A percentile compares a stretch with the other conserved stretches of the same genome.
phyloP scores from a whole-genome alignment of 2,888 invertebrate genomes.

The Andrena minutula region DNA sequence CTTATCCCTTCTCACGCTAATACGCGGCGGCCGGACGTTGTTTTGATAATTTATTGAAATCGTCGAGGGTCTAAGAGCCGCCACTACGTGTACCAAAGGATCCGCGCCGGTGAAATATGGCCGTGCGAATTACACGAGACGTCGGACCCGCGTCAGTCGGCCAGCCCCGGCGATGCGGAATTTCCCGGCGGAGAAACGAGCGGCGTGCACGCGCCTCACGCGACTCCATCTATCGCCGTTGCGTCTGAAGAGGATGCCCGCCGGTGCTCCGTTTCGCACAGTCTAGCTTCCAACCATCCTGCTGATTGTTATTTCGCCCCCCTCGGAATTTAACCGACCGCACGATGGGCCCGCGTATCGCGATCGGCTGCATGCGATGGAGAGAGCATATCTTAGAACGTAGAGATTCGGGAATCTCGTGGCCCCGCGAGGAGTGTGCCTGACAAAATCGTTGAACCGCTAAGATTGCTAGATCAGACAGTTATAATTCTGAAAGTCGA shows the following conservation, averaged over 20 bases:
- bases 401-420: not conserved
- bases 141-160: conserved; percentile 73
- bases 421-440: no score
- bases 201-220: conserved; percentile 55
- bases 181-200: conserved; percentile 73
- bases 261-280: conserved; percentile 20
- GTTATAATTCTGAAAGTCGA: not conserved
- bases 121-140: conserved; percentile 74
- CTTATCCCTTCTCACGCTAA: conserved; percentile 67
- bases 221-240: conserved; percentile 26
- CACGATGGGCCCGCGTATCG: not conserved
- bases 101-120: conserved; percentile 75
- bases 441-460: no score
- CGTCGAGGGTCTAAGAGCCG: conserved; percentile 67
- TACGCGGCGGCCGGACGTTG: conserved; percentile 68
- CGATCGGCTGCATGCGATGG: not conserved
- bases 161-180: conserved; percentile 65
- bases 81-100: conserved; percentile 52
- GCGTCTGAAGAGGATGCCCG: conserved; percentile 10
- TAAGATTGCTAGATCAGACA: no score
- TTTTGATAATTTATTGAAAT: conserved; percentile 81
- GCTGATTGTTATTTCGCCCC: conserved; percentile 39
- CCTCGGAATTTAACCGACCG: conserved; percentile 20
- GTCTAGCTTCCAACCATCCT: conserved; percentile 22
- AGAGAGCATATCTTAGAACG: not conserved